Base-by-base conservation (phyloP, 2,888 invertebrate genomes). In the Aspidiotus rigidus region DNA sequence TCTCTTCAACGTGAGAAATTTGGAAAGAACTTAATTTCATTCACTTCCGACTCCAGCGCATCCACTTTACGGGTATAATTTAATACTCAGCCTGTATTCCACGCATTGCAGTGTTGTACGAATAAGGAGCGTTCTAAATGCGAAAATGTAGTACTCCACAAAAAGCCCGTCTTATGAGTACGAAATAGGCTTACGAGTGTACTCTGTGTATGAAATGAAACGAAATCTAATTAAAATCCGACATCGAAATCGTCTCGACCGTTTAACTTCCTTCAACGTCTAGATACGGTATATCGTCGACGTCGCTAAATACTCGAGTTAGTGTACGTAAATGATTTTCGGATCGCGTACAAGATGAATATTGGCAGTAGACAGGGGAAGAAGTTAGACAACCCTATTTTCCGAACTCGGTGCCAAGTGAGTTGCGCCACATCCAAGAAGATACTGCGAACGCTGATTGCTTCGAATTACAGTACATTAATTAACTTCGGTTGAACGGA, bases 371-470 rank as follows among this genome's bases (percentile, higher is more conserved):
- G 54, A 17, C 28, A 44, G 10, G 55, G 60, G 44, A 60, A 60
- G 59, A 67, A 67, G 57, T 67, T 60, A 67, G 67, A 67, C 67
- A 67, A 67, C 67, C 67, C 67, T 67, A 60, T 67, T 67, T 67
- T 67, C 28, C 60, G 56, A 67, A 67, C 60, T 60, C 60, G 67
- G 59, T 67, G 67, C 67, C 67, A 67, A 67, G 57, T 67, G 44
- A 53, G 67, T 67, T 60, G 67, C 59, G 67, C 28, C 39, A 39
- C 39, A 59, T 59, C 59, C 59, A 59, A 59, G 59, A 59, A 59
- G 59, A 59, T 59, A 59, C 28, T 28, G 59, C 59, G 60, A 53
- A 60, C 67, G 67, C 40, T 67, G 67, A 67, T 67, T 67, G 67
- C 67, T 67, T 67, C 67, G 67, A 67, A 67, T 67, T 67, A 67